Percentiles rank a stretch among this genome's conserved stretches.
Conservation (phyloP, 2,797 vertebrate species). For the Ctenopoma kingsleyae region DNA sequence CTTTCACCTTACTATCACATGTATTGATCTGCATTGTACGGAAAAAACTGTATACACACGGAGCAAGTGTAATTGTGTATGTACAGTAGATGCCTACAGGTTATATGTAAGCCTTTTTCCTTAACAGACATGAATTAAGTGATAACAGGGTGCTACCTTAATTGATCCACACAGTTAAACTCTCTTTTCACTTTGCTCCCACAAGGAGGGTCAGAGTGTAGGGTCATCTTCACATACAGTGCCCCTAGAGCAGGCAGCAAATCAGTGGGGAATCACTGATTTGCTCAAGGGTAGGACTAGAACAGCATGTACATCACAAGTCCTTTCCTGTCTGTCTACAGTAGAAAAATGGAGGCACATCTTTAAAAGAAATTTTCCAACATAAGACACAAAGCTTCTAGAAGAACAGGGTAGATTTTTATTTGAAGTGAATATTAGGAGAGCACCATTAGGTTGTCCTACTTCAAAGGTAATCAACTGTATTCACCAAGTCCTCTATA, state of each 20-base stretch:
- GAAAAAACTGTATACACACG: background rate
- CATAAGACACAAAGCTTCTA: conserved; percentile 24
- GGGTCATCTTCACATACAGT: conserved; percentile 65
- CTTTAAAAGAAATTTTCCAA: conserved; percentile 52
- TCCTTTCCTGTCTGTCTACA: conserved; percentile 25
- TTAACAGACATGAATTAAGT: conserved; percentile 43
- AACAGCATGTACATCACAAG: conserved; percentile 38
- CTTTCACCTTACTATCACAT: background rate
- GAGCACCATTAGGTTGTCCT: conserved; percentile 48
- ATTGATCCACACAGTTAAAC: conserved; percentile 65
- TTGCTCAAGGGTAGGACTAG: conserved; percentile 74
- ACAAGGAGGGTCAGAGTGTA: conserved; percentile 52
- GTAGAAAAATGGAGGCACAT: conserved; percentile 25
- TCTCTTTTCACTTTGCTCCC: conserved; percentile 60
- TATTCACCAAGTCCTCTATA: conserved; percentile 47
- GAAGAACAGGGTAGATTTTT: conserved; percentile 32
- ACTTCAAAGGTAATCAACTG: conserved; percentile 45
- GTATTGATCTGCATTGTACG: conserved; percentile 17
- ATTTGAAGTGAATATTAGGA: conserved; percentile 53
- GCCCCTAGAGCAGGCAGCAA: conserved; percentile 48
- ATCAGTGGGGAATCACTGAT: conserved; percentile 56
- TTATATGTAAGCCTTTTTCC: conserved; percentile 33
- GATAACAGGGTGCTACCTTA: conserved; percentile 42
- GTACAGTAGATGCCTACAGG: conserved; percentile 6
- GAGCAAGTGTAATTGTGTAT: background rate